Evolutionary conservation across 2,797 vertebrate genomes (phyloP), one percentile per base, ranked within the genome.

Genomic region (Scolopax rusticola): DNA sequence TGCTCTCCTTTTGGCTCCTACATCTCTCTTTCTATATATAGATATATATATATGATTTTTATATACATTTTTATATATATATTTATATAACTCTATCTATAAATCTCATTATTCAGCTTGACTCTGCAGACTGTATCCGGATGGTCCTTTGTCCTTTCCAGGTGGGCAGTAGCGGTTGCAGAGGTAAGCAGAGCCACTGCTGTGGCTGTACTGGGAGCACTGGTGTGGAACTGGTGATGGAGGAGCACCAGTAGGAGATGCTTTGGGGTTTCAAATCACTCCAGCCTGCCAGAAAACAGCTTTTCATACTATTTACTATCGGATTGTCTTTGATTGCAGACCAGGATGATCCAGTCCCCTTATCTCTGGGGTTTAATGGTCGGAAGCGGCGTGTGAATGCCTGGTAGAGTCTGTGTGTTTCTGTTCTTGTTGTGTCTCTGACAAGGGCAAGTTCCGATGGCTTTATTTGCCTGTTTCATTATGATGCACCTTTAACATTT

Each of bases 381-480:
- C 6, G 8, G 57, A 38, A 67, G 6, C 21, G 9, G 30, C 3
- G 3, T 8, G 25, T 11, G 25, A n/a, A 9, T 19, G 41, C 54
- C 11, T n/a, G 53, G 9, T 19, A 1, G 40, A 28, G 54, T 9
- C 15, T 24, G 23, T 6, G 11, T 6, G 1, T 33, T 54, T 20
- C 63, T 56, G 19, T 43, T 70, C 64, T 60, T 13, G 2, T 48
- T 50, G 41, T 33, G 3, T 40, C 89, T 51, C 54, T 70, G 57
- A 33, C 71, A 65, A 71, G 84, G 89, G 45, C 84, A 24, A 27
- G 32, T 70, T 92, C 56, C 23, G 1, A 21, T 57, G 76, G 13
- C 85, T 86, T 82, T 56, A 86, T 96, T 96, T 84, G 21, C 69
- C 82, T 92, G 6, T 56, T 94, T 94, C 83, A 73, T 95, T 94